These are phyloP conservation scores for Drosophila pseudoananassae DNA, from an alignment of 1,140 invertebrate genomes.

Conservation along the genomic window DNA sequence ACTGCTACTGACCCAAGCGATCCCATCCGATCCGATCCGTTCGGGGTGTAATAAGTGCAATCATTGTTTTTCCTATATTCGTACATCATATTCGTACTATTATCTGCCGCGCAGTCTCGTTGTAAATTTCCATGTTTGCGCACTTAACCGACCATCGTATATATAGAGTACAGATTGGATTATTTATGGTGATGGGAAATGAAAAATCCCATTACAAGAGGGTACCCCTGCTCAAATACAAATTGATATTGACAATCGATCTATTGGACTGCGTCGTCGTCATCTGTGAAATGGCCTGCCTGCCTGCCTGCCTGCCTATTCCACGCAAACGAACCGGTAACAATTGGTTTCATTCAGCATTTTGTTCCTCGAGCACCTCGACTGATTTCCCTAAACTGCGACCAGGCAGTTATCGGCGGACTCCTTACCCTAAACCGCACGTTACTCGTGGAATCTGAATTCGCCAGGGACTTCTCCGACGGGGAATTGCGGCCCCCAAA, in stretches of 20 bases:
- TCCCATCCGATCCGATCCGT: conserved; percentile 23
- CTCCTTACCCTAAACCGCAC: conserved; percentile 80
- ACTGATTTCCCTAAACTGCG: too few relatives aligned
- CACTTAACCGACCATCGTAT: conserved; percentile 19
- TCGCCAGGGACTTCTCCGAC: conserved; percentile 79
- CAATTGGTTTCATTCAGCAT: not conserved
- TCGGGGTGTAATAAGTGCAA: conserved; percentile 58
- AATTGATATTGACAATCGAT: conserved; percentile 64
- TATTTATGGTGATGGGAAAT: conserved; percentile 43
- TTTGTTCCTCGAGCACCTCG: not conserved
- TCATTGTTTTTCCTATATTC: conserved; percentile 61
- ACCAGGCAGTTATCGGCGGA: not conserved
- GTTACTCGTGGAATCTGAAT: conserved; percentile 81
- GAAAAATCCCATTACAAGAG: conserved; percentile 36
- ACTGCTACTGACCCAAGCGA: conserved; percentile 40
- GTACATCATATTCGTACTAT: conserved; percentile 25
- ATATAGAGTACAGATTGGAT: conserved; percentile 10
- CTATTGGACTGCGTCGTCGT: conserved; percentile 34
- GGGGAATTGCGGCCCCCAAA: conserved; percentile 74
- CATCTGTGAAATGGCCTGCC: conserved; percentile 23
- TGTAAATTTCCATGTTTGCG: conserved; percentile 79
- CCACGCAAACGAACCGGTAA: not conserved
- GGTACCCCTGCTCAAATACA: conserved; percentile 51
- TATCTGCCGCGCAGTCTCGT: conserved; percentile 47
- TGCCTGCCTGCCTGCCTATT: not conserved